Percentiles rank a stretch among this genome's conserved stretches.
These are phyloP conservation scores for Epizoanthus rinbou DNA, from an alignment of 92 coral and sea anemone species.

Conservation along the genomic window DNA sequence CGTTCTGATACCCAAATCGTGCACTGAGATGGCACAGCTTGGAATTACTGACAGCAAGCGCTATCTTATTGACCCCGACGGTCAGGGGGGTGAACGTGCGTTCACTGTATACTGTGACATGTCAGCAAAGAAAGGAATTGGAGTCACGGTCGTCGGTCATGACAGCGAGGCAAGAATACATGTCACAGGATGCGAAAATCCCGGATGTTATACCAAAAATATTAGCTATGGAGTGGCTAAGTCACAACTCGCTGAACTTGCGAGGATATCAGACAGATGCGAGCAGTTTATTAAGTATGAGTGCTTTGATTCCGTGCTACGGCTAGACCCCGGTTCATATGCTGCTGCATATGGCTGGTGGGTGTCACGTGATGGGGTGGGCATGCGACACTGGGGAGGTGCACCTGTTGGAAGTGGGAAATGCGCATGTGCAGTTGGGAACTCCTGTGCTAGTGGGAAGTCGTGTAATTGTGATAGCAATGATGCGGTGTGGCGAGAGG, in stretches of 20 bases:
- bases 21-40: conserved; percentile 4
- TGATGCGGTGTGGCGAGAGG: conserved; percentile 60
- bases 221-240: conserved; percentile 7
- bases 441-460: conserved; percentile 10
- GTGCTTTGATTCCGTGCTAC: conserved; percentile 27
- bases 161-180: background rate
- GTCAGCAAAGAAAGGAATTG: conserved; percentile 45
- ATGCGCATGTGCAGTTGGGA: conserved; percentile 67
- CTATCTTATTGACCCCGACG: background rate
- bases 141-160: conserved; percentile 46
- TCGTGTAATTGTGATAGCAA: conserved; percentile 63
- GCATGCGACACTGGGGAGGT: conserved; percentile 69
- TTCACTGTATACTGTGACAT: conserved; percentile 27
- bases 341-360: conserved; percentile 38
- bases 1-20: background rate
- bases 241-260: conserved; percentile 1
- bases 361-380: conserved; percentile 58
- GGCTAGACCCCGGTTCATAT: no score
- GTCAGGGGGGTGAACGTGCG: background rate
- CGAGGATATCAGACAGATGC: conserved; percentile 21
- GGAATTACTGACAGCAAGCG: conserved; percentile 21
- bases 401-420: conserved; percentile 54
- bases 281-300: conserved; percentile 36
- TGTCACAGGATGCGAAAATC: background rate
- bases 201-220: conserved; percentile 10